A percentile compares a stretch with the other conserved stretches of the same genome.
phyloP scores from a whole-genome alignment of 2,113 vertebrate genomes.

The Oxyruncus cristatus region DNA sequence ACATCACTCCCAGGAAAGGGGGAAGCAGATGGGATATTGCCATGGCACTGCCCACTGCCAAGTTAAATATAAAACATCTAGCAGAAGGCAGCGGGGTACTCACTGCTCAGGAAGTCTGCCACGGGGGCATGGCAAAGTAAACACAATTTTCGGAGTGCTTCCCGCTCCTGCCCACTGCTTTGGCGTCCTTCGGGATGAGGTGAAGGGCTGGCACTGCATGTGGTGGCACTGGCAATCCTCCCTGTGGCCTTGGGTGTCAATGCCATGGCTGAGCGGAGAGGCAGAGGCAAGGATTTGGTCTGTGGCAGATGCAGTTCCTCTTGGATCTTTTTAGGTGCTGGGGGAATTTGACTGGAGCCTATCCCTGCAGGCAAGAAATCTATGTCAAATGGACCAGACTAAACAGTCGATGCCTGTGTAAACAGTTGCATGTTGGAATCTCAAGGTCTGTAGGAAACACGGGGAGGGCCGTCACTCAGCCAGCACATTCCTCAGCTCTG shows the following conservation, averaged over 20 bases:
- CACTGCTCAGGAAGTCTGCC: slow-evolving; percentile 57
- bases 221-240: background rate
- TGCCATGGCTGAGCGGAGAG: accelerated
- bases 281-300: background rate
- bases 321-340: background rate
- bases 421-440: background rate
- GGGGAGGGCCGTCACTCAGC: background rate
- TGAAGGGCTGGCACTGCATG: background rate
- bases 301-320: background rate
- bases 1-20: slow-evolving; percentile 14
- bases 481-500: background rate
- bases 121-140: slow-evolving; percentile 42
- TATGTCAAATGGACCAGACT: background rate
- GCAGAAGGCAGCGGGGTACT: slow-evolving; percentile 58
- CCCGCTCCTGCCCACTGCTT: background rate
- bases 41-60: slow-evolving; percentile 53
- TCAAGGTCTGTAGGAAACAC: background rate
- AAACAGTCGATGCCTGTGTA: background rate
- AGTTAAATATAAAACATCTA: slow-evolving; percentile 65
- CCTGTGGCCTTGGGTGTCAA: background rate
- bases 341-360: background rate
- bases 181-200: background rate
- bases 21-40: slow-evolving; percentile 63
- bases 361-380: background rate
- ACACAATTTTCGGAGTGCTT: slow-evolving; percentile 25